These are phyloP conservation scores for Heliconius congener DNA, from an alignment of 1,140 invertebrate species.

Conservation along the genomic window DNA sequence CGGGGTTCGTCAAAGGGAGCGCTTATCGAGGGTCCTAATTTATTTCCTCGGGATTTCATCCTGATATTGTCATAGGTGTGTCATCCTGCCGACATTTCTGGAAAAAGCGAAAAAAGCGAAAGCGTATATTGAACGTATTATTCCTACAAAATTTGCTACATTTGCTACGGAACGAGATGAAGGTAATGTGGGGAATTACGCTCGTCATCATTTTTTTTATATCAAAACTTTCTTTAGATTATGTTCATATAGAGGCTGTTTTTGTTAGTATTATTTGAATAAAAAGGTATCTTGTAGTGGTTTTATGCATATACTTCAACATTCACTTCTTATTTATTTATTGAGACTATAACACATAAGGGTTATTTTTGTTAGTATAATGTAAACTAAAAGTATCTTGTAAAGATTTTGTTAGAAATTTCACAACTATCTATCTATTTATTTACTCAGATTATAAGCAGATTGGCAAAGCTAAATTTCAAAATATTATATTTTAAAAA, in stretches of 20 bases:
- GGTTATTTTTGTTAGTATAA: too few relatives aligned
- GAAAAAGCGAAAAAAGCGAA: background rate
- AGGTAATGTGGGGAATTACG: background rate
- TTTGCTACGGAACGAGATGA: slow-evolving; percentile 1
- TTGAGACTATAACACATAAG: too few relatives aligned
- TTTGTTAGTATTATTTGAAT: too few relatives aligned
- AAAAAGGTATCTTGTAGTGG: too few relatives aligned
- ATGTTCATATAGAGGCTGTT: background rate
- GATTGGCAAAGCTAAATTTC: too few relatives aligned
- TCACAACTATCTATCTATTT: too few relatives aligned
- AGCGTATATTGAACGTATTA: slow-evolving; percentile 39
- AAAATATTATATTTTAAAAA: too few relatives aligned
- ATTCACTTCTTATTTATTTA: too few relatives aligned
- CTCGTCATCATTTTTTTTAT: slow-evolving; percentile 8
- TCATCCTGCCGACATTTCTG: slow-evolving; percentile 48
- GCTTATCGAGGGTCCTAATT: slow-evolving; percentile 76
- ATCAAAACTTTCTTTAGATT: background rate
- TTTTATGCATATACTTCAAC: too few relatives aligned
- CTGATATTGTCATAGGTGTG: slow-evolving; percentile 67
- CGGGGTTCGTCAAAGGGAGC: slow-evolving; percentile 75
- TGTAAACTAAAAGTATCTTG: too few relatives aligned
- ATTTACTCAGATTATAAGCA: too few relatives aligned
- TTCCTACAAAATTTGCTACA: slow-evolving; percentile 25
- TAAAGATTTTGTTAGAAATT: too few relatives aligned
- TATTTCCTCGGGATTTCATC: slow-evolving; percentile 70